Percentiles rank a stretch among this genome's conserved stretches.
Evolutionary conservation across 2,888 invertebrate species (phyloP).

Genomic region (Silvanus unidentatus): DNA sequence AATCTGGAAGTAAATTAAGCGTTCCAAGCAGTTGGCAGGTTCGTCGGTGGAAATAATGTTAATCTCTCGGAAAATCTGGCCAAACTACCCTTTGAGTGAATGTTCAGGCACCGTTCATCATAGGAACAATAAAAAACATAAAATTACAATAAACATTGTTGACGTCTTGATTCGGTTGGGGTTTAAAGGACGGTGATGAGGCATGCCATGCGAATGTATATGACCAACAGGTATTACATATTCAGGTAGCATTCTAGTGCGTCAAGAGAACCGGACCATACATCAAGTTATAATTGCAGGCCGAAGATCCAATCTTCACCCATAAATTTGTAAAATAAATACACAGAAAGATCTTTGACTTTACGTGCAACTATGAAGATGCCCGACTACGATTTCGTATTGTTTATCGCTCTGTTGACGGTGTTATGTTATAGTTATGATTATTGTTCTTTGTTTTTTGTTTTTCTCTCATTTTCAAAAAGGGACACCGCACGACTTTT

Average conservation of each 20-base stretch:
- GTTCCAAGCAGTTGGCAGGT: too few species aligned
- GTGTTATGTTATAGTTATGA: slow-evolving; percentile 36
- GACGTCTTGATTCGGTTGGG: slow-evolving; percentile 21
- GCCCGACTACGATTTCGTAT: slow-evolving; percentile 41
- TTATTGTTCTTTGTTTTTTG: slow-evolving; percentile 26
- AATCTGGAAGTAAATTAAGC: too few species aligned
- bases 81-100: too few species aligned
- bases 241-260: slow-evolving; percentile 44
- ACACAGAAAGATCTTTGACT: slow-evolving; percentile 27
- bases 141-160: slow-evolving; percentile 4
- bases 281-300: slow-evolving; percentile 46
- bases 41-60: too few species aligned
- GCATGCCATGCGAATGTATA: slow-evolving; percentile 13
- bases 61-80: too few species aligned
- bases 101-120: not conserved
- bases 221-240: slow-evolving; percentile 37
- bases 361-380: slow-evolving; percentile 37
- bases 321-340: slow-evolving; percentile 49
- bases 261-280: slow-evolving; percentile 38
- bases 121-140: not conserved
- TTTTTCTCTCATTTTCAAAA: not conserved
- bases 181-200: slow-evolving; percentile 2
- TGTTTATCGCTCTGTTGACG: slow-evolving; percentile 44
- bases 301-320: slow-evolving; percentile 44
- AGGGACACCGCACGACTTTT: too few species aligned